Percentiles rank a stretch among this genome's conserved stretches.
These are phyloP conservation scores for Tenthredo distinguenda DNA, from an alignment of 2,888 invertebrate species.

Conservation along the genomic window DNA sequence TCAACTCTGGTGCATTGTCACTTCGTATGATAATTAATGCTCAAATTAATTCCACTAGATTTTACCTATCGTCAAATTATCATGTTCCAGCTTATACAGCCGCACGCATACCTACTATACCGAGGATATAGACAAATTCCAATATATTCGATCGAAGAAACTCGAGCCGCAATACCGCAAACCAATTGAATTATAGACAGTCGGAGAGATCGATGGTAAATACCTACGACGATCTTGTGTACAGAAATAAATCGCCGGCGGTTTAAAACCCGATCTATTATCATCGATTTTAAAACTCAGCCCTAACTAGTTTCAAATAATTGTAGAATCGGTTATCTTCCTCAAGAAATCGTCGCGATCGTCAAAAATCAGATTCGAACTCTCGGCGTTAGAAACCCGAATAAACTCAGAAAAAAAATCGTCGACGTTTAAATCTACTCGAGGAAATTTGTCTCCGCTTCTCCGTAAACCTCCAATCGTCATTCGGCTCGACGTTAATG, in stretches of 20 bases:
- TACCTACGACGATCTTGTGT: background rate
- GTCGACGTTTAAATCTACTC: no score
- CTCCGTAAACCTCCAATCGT: no score
- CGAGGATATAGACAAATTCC: background rate
- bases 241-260: background rate
- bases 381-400: no score
- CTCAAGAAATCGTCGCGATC: no score
- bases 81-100: background rate
- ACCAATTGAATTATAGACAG: slow-evolving; percentile 32
- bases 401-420: no score
- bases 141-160: background rate
- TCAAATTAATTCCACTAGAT: background rate
- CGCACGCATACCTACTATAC: background rate
- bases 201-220: slow-evolving; percentile 1
- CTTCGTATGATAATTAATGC: slow-evolving; percentile 28
- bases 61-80: slow-evolving; percentile 25
- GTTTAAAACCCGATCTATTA: background rate
- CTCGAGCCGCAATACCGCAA: background rate
- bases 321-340: no score
- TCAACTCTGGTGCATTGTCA: slow-evolving; percentile 13
- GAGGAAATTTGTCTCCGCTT: no score
- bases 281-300: no score
- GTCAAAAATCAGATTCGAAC: no score
- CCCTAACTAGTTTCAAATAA: no score
- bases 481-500: no score